Evolutionary conservation across 2,113 vertebrate species (phyloP).

Genomic region (Formicarius rufipectus): DNA sequence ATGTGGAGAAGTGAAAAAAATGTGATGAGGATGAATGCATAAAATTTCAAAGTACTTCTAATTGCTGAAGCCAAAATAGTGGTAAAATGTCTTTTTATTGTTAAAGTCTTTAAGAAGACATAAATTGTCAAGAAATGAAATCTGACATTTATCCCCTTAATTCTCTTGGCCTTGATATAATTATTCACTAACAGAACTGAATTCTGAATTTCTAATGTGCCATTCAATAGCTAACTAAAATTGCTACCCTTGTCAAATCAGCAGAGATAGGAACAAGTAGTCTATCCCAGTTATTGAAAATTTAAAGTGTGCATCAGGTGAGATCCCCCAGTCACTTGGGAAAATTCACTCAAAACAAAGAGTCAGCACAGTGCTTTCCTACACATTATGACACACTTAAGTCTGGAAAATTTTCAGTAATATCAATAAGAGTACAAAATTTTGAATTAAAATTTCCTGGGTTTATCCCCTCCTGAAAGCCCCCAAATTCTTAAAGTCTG

Average conservation of each 20-base stretch:
- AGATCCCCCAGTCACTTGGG: not conserved
- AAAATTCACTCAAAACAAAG: not conserved
- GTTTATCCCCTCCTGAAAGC: not conserved
- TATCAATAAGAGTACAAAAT: not conserved
- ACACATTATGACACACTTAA: not conserved
- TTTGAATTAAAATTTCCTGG: not conserved
- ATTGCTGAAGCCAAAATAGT: not conserved
- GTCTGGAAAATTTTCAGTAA: not conserved
- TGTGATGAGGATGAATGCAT: not conserved
- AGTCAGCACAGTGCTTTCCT: not conserved
- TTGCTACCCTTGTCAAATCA: not conserved
- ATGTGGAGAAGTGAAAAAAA: not conserved
- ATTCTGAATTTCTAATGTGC: not conserved
- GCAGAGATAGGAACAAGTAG: not conserved
- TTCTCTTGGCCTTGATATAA: not conserved
- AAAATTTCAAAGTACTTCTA: not conserved
- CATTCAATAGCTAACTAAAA: not conserved
- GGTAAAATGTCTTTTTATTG: not conserved
- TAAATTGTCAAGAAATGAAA: not conserved
- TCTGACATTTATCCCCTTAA: not conserved
- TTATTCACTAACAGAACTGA: not conserved
- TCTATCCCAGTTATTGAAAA: not conserved
- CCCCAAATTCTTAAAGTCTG: not conserved
- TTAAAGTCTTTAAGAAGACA: not conserved
- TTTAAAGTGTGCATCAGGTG: not conserved